Base-by-base conservation (phyloP, 2,113 vertebrate genomes). In the Nymphicus hollandicus region DNA sequence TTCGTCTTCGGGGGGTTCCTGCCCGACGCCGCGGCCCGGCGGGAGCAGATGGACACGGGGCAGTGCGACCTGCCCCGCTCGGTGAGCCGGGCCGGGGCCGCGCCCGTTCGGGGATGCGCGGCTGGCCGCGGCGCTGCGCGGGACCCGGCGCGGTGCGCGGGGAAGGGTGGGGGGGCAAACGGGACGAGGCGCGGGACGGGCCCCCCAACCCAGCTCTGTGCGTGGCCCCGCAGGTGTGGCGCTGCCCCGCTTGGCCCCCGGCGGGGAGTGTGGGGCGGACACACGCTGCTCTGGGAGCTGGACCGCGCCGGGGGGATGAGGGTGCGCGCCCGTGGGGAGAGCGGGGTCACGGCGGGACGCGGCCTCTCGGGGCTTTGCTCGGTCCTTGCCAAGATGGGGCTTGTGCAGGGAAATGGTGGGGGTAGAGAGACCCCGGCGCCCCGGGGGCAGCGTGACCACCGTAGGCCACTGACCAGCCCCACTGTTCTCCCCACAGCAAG, bases 401-500 rank as follows among this genome's bases (percentile, higher is more conserved):
- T 92, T 64, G 55, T 56, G 83, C 49, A 1, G 44, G 68, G 33
- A 29, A 35, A 19, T 13, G 66, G 56, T 22, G 33, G 33, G 47
- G 31, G 31, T 8, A 65, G 39, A 28, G 19, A 58, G 49, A 47
- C 0, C 16, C 17, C 44, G 15, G 18, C 39, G 5, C 13, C 82
- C 70, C 8, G 16, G 6, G 39, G 64, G 22, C 6, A 35, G 33
- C 22, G 9, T 58, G 33, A 58, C 20, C 33, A 5, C 22, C 22
- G 33, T 58, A 33, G 31, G 56, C 33, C 56, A 0, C 79, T 86
- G 77, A 95, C 27, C 39, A 1, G 83, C 46, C 76, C 58, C 50
- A 20, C 44, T 79, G 13, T 85, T 56, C 43, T 91, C 61, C 19
- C 60, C 35, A 6, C 96, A 99, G 99, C 99, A 99, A 98, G 98